phyloP scores from a whole-genome alignment of 2,113 vertebrate species.

The Sprattus sprattus region DNA sequence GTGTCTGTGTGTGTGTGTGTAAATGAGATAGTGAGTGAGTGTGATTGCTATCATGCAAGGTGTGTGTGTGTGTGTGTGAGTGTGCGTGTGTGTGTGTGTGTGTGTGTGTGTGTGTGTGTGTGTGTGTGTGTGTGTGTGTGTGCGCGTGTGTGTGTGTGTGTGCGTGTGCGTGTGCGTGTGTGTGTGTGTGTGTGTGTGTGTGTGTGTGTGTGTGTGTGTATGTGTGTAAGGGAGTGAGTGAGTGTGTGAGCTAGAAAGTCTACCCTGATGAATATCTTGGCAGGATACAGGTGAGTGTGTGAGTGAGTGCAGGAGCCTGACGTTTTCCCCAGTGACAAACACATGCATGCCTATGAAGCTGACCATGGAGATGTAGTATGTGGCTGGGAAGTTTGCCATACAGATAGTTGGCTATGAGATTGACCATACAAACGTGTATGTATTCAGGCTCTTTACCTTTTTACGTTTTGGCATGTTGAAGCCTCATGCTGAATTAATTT shows the following conservation, averaged over 20 bases:
- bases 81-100: not conserved
- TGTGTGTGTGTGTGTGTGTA: no score
- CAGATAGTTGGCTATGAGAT: not conserved
- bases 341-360: not conserved
- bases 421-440: no score
- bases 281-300: conserved; percentile 79
- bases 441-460: no score
- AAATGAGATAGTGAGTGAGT: not conserved
- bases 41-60: no score
- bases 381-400: not conserved
- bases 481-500: not conserved
- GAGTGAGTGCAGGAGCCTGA: not conserved
- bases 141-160: no score
- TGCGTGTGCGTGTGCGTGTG: no score
- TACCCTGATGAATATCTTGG: conserved; percentile 86
- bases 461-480: not conserved
- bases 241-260: conserved; percentile 78
- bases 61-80: not conserved
- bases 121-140: no score
- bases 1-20: not conserved
- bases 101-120: not conserved
- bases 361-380: not conserved
- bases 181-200: no score
- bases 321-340: not conserved
- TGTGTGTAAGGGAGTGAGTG: no score